Evolutionary conservation across 2,888 invertebrate species (phyloP), one percentile per base, ranked within the genome.

Genomic region (Tyria jacobaeae): DNA sequence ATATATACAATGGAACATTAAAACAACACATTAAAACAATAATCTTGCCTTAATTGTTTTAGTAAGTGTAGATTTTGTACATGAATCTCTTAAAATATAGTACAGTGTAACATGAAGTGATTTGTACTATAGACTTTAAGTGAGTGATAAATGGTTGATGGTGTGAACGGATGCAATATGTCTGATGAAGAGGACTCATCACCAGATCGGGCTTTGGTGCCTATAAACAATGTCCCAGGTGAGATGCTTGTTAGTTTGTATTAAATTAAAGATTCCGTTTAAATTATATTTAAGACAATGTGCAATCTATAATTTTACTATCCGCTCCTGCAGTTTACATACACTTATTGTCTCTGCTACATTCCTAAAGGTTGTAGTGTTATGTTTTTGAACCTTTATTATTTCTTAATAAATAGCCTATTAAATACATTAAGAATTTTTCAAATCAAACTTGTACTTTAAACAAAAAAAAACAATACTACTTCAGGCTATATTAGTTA

Each of bases 181-280:
- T 94, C 94, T 49, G 94, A 94, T 54, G 94, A 94, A 57, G 94
- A 94, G 68, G 94, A 94, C 54, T 89, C 90, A 1, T 92, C 93
- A 24, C 89, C 92, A 6, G 94, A 94, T 60, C 81, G 88, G 88
- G 93, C 89, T 0, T 76, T 92, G 71, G 86, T 83, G 68, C 91
- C 93, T 37, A 90, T 85, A 57, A 92, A 90, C 65, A 93, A 86
- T 88, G 87, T 92, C 51, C 92, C 94, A 72, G 93, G 94, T 94
- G 75, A 84, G 79, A 37, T 9, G 6, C n/a, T 2, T 21, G 14
- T 24, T 5, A 1, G 5, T 44, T 2, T 44, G 17, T 21, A n/a
- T 21, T 9, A 12, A 44, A 44, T 44, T 21, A 44, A 5, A 21
- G 3, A 21, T 21, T 21, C 17, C 21, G 4, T 44, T 44, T 9